These are phyloP conservation scores for Pammene fasciana DNA, from an alignment of 2,888 invertebrate genomes.

Conservation along the genomic window DNA sequence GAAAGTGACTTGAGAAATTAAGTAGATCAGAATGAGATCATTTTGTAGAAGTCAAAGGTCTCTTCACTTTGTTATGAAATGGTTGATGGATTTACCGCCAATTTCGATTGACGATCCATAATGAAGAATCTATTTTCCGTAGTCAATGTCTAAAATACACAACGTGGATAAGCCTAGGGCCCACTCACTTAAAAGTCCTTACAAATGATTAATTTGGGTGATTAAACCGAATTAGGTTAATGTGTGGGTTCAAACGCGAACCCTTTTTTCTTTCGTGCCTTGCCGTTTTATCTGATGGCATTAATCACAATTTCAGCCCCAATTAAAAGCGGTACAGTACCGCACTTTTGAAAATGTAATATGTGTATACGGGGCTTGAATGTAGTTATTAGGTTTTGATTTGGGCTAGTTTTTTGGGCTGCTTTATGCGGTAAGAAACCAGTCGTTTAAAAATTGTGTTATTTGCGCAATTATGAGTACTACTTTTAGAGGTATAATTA, in stretches of 20 bases:
- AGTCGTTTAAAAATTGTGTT: constrained; percentile 63
- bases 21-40: too few relatives aligned
- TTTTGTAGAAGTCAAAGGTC: too few relatives aligned
- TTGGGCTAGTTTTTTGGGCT: constrained; percentile 55
- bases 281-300: constrained; percentile 75
- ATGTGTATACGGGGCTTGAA: background rate
- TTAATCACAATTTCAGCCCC: constrained; percentile 82
- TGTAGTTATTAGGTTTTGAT: background rate
- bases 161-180: constrained; percentile 56
- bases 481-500: background rate
- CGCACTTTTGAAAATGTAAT: background rate
- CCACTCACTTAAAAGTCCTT: constrained; percentile 67
- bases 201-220: constrained; percentile 78
- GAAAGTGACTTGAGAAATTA: too few relatives aligned
- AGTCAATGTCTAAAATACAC: constrained; percentile 51
- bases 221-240: constrained; percentile 83
- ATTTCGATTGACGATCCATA: too few relatives aligned
- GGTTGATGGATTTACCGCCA: too few relatives aligned
- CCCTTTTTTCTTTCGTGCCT: constrained; percentile 67
- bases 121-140: background rate
- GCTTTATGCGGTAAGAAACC: constrained; percentile 55
- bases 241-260: constrained; percentile 74
- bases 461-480: constrained; percentile 57
- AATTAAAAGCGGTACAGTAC: constrained; percentile 71
- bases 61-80: too few relatives aligned